Base-by-base conservation (phyloP, 2,113 vertebrate species). In the Mola mola region DNA sequence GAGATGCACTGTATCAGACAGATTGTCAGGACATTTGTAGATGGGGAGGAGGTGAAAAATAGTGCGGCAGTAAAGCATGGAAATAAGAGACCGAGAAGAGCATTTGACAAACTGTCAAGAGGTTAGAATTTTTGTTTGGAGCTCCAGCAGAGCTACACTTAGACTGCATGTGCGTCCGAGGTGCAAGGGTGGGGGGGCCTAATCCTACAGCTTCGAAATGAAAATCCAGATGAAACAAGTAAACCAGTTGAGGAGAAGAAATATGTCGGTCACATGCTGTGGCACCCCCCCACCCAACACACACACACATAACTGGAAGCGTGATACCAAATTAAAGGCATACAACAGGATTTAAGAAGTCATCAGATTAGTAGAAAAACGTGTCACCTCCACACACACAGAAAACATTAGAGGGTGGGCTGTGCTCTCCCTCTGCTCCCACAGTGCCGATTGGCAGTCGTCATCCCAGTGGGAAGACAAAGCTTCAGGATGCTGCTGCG, bases 391-490 rank as follows among this genome's bases (percentile, higher is more conserved):
- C 13, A 62, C 8, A 10, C 52, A 12, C 38, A 49, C 19, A 6
- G 20, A 52, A 63, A 21, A 75, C 63, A 67, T 59, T 48, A 70
- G 59, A 79, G 70, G 60, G 75, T 75, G 82, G 77, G 79, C 69
- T 78, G 56, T 64, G 72, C 78, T 77, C 75, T 75, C 63, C 63
- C 29, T 66, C 62, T 65, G 78, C 69, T 82, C 72, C 62, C 71
- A 70, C 75, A 57, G 49, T 73, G 80, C 78, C 38, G 55, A 83
- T 78, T 59, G 75, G 71, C 76, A 73, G 79, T 51, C 71, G 24
- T 64, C 78, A 68, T 70, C 72, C 22, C 79, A 59, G 72, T 67
- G 50, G 60, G 74, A 60, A 71, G 53, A 81, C 79, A 28, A 64
- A 71, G 68, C 70, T 74, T 63, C 74, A 21, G 78, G 26, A 49